Evolutionary conservation across 2,113 vertebrate species (phyloP), one percentile per base, ranked within the genome.

Genomic region (Prinia subflava): DNA sequence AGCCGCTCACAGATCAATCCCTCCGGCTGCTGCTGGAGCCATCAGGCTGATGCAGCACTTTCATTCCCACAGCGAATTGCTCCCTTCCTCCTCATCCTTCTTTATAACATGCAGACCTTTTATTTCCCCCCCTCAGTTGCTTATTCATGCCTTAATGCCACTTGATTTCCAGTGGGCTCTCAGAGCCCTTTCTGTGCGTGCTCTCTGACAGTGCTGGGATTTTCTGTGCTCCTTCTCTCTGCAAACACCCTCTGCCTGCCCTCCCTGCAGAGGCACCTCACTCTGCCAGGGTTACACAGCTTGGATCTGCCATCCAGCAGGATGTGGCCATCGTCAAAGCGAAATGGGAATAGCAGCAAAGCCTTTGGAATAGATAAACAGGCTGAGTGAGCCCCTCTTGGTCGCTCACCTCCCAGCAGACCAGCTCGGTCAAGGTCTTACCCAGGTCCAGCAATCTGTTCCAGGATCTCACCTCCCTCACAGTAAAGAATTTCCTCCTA

Each of bases 81-180:
- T 90, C 42, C n/a, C 37, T 95, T 52, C 79, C 73, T 75, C 57
- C 68, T 47, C 75, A 73, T 83, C 75, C 44, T 19, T 86, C 75
- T 77, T 31, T 30, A 16, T 65, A 16, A 62, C 5, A 21, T 0
- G 1, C 46, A 44, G 22, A n/a, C 9, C 6, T 50, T 63, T 67
- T 55, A 39, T 13, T 3, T 30, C 25, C 5, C 1, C 5, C 69
- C n/a, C 65, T 52, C 3, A 1, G 25, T 33, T 94, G 68, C 87
- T 92, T 92, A 91, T 95, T 95, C 83, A 94, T 87, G 67, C 55
- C 76, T 83, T 91, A 81, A 89, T 63, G 56, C 73, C 87, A 35
- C 73, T 92, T 63, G 91, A 78, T 83, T 83, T 81, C 35, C 83
- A 80, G 71, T 39, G 70, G 79, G 79, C 67, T 88, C 79, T 76